These are phyloP conservation scores for Drosophila nigromelanica DNA, from an alignment of 1,140 invertebrate species.

Conservation along the genomic window DNA sequence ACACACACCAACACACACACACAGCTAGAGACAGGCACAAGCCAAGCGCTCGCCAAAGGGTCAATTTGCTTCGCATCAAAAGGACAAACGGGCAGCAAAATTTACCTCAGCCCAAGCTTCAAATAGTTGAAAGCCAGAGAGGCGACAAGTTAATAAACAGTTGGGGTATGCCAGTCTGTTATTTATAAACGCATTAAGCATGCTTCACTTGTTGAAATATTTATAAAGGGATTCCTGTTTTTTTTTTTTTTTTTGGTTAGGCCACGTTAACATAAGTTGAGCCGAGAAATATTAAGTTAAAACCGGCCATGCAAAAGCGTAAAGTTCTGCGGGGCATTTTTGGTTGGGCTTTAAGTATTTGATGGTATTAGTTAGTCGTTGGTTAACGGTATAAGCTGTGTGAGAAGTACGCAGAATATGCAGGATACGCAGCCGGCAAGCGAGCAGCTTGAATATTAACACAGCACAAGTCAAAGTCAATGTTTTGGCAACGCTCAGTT, in stretches of 20 bases:
- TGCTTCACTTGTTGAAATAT: constrained; percentile 55
- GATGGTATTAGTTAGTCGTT: not conserved
- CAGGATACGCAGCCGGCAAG: constrained; percentile 10
- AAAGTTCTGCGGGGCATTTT: not conserved
- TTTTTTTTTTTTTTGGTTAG: not conserved
- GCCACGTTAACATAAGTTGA: too few species aligned
- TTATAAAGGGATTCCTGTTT: not conserved
- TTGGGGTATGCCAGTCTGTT: constrained; percentile 32
- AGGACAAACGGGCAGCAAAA: constrained; percentile 27
- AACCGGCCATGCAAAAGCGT: not conserved
- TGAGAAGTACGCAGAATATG: not conserved
- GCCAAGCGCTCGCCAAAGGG: constrained; percentile 51
- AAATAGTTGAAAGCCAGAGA: constrained; percentile 28
- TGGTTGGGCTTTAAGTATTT: constrained; percentile 7
- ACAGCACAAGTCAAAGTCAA: constrained; percentile 67
- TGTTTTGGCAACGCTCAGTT: constrained; percentile 55
- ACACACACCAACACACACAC: constrained; percentile 16
- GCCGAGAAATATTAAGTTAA: too few species aligned
- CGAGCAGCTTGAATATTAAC: constrained; percentile 42
- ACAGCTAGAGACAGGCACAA: constrained; percentile 6
- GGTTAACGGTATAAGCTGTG: not conserved
- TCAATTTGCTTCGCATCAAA: constrained; percentile 67
- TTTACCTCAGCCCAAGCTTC: not conserved
- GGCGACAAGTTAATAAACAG: constrained; percentile 50
- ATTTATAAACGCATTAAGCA: constrained; percentile 73